Percentiles rank a stretch among this genome's conserved stretches.
Conservation (phyloP, 2,113 vertebrate genomes). For the Cavia porcellus region DNA sequence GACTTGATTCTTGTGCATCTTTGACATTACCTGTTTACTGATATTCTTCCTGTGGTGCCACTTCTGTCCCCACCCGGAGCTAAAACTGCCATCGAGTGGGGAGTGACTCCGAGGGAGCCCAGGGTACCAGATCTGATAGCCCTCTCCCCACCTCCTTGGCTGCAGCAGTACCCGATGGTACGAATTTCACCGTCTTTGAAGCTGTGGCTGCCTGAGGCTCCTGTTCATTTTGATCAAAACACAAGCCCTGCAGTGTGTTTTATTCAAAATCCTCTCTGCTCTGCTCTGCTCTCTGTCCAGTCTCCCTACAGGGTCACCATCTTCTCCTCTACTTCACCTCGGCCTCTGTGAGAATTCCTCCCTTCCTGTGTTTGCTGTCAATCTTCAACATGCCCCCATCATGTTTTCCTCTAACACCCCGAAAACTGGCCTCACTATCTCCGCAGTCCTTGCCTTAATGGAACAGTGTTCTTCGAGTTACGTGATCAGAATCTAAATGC, state of each 20-base stretch:
- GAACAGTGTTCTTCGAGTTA: background rate
- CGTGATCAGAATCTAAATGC: too few species aligned
- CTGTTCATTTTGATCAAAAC: background rate
- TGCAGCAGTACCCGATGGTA: background rate
- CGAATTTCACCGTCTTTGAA: too few species aligned
- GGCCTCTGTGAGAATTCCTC: background rate
- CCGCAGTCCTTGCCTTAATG: background rate
- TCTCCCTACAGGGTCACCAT: background rate
- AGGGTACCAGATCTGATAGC: too few species aligned
- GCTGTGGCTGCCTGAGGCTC: too few species aligned
- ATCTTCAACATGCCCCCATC: background rate
- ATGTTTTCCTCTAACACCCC: background rate
- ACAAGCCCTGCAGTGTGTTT: too few species aligned
- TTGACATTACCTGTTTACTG: too few species aligned
- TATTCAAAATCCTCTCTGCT: too few species aligned
- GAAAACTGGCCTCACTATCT: background rate
- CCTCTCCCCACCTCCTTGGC: background rate
- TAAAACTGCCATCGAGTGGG: background rate
- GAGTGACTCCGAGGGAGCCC: background rate
- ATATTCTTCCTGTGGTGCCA: background rate
- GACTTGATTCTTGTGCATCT: background rate
- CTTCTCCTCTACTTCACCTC: background rate
- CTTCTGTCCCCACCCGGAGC: background rate
- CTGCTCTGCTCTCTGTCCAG: accelerated
- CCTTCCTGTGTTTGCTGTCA: background rate